These are phyloP conservation scores for Lepidostoma basale DNA, from an alignment of 1,140 invertebrate genomes.

Conservation along the genomic window DNA sequence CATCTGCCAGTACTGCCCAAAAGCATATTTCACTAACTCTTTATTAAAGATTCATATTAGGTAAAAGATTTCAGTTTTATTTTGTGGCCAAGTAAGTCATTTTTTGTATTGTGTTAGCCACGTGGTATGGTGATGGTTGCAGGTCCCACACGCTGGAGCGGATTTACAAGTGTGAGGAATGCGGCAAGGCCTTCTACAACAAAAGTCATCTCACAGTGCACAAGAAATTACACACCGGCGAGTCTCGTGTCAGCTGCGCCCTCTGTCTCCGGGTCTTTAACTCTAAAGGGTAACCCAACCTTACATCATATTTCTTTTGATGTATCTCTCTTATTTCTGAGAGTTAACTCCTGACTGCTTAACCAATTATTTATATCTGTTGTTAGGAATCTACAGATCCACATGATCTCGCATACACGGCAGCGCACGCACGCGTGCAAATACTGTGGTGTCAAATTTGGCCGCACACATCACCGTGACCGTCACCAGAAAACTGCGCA, in stretches of 20 bases:
- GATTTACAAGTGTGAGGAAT: conserved; percentile 36
- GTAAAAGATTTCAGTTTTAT: not conserved
- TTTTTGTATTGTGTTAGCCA: not conserved
- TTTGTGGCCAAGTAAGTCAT: not conserved
- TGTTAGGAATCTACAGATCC: conserved; percentile 50
- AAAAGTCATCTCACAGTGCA: conserved; percentile 13
- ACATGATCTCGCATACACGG: conserved; percentile 55
- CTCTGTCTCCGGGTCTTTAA: conserved; percentile 1
- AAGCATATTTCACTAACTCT: conserved; percentile 30
- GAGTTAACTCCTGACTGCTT: not conserved
- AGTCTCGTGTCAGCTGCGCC: conserved; percentile 8
- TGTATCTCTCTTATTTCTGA: not conserved
- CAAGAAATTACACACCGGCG: conserved; percentile 23
- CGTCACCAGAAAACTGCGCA: conserved; percentile 55
- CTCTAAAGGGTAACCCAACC: not conserved
- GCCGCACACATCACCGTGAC: conserved; percentile 54
- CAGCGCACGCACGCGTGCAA: conserved; percentile 53
- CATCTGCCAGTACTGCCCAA: conserved; percentile 41
- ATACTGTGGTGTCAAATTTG: conserved; percentile 56
- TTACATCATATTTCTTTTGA: not conserved
- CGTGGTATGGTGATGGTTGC: not conserved
- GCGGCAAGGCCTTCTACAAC: conserved; percentile 29
- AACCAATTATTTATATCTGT: not conserved
- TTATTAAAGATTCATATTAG: conserved; percentile 29
- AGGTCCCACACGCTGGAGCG: conserved; percentile 36